phyloP scores from a whole-genome alignment of 2,888 invertebrate species.

The Orthosia gothica region DNA sequence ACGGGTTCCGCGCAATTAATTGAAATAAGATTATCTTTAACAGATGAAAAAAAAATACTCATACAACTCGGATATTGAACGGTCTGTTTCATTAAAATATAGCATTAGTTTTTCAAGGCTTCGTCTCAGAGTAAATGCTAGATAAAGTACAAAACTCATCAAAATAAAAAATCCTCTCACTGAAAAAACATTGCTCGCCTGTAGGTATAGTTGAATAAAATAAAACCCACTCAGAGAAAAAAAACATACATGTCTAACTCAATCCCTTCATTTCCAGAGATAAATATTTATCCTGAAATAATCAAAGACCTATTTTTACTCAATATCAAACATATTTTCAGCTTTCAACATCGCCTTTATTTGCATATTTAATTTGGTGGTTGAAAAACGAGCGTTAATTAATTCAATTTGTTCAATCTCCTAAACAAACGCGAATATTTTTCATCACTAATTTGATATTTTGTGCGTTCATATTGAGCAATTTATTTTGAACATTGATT shows the following conservation, averaged over 20 bases:
- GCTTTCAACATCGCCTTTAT: slow-evolving; percentile 24
- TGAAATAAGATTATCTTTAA: neutral
- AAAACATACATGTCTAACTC: too few relatives aligned
- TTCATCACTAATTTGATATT: slow-evolving; percentile 58
- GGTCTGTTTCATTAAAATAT: neutral
- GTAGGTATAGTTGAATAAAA: neutral
- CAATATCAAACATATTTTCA: slow-evolving; percentile 29
- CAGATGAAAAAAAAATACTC: neutral
- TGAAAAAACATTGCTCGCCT: slow-evolving; percentile 14
- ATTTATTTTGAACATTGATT: slow-evolving; percentile 58
- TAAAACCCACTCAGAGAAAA: neutral
- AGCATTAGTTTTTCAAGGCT: neutral
- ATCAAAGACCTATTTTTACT: slow-evolving; percentile 15
- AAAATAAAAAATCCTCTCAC: neutral
- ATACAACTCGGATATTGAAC: neutral
- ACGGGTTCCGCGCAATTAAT: neutral
- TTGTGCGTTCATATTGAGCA: slow-evolving; percentile 53
- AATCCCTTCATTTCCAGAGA: neutral
- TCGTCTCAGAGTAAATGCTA: neutral
- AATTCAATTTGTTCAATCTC: slow-evolving; percentile 42
- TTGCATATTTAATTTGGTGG: slow-evolving; percentile 44
- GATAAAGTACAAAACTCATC: slow-evolving; percentile 2
- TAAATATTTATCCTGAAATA: slow-evolving; percentile 4
- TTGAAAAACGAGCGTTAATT: slow-evolving; percentile 43
- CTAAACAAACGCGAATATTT: slow-evolving; percentile 46